Evolutionary conservation across 1,140 invertebrate species (phyloP).

Genomic region (Globodera ellingtonae): DNA sequence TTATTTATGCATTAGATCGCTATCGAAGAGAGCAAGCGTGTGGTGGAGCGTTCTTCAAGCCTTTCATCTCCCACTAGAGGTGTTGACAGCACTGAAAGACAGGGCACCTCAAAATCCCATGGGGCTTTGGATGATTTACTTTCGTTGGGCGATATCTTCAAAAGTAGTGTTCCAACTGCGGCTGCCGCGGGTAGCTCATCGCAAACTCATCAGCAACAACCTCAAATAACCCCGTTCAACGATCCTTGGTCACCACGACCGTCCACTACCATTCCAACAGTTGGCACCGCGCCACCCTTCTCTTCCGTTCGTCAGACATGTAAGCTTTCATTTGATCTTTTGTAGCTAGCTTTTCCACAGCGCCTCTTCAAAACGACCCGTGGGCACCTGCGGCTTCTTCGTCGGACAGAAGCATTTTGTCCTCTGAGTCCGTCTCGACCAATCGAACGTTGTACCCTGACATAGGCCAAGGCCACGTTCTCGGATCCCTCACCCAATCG

Average conservation of each 20-base stretch:
- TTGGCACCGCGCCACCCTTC: slow-evolving; percentile 1
- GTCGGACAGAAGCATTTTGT: neutral
- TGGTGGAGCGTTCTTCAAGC: slow-evolving; percentile 37
- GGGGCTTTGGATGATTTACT: slow-evolving; percentile 62
- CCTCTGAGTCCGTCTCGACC: slow-evolving; percentile 20
- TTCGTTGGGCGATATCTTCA: slow-evolving; percentile 50
- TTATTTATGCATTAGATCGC: slow-evolving; percentile 44
- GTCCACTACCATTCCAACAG: slow-evolving; percentile 34
- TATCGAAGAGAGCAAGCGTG: slow-evolving; percentile 53
- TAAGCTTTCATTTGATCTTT: neutral
- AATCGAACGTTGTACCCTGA: neutral
- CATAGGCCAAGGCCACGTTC: neutral
- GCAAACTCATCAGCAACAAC: slow-evolving; percentile 24
- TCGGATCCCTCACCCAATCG: neutral
- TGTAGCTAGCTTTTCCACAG: slow-evolving; percentile 1
- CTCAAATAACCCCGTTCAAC: neutral
- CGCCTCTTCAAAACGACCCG: slow-evolving; percentile 34
- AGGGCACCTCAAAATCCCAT: slow-evolving; percentile 44
- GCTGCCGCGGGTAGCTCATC: slow-evolving; percentile 26
- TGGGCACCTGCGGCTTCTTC: slow-evolving; percentile 38
- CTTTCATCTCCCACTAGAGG: slow-evolving; percentile 10
- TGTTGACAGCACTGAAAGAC: slow-evolving; percentile 6
- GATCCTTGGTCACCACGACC: slow-evolving; percentile 48
- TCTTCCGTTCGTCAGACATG: slow-evolving; percentile 2
- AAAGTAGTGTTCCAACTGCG: slow-evolving; percentile 18